Base-by-base conservation (phyloP, 2,113 vertebrate species). In the Alaudala cheleensis region DNA sequence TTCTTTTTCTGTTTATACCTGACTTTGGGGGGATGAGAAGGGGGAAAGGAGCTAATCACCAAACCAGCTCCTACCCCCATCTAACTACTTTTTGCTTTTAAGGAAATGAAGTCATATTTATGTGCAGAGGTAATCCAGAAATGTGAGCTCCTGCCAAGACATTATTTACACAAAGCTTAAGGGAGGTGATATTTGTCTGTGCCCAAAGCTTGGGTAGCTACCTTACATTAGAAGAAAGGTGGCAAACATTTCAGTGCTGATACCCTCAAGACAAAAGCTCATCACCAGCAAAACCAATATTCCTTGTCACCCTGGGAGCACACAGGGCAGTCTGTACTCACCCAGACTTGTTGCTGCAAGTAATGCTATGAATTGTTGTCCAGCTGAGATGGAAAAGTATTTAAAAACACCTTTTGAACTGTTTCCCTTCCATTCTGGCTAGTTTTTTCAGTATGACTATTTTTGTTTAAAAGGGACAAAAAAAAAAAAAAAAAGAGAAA, bases 31-130 rank as follows among this genome's bases (percentile, higher is more conserved):
- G 23, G 10, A 5, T 9, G 7, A 42, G n/a, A 23, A 3, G 14
- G 25, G 9, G 11, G 7, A 1, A 57, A 54, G 76, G 34, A 91
- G 29, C 58, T 90, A 77, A 76, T 77, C 17, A 77, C 34, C 47
- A 78, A 77, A 73, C 20, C 69, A 74, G 9, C 25, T 61, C 25
- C 31, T 65, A 29, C 21, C 16, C 11, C 34, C 22, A 60, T 78
- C 37, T 29, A 86, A 11, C n/a, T 92, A 45, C 50, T 65, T 92
- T 86, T 88, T 74, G 88, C 65, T 94, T 72, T 90, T 89, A 96
- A 93, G 86, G 81, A 90, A 93, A 93, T 87, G 17, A 94, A 95
- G 78, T 89, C n/a, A 47, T 81, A 37, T 91, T 92, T 86, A 40
- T 92, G 53, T 84, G 44, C 53, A 94, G 58, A 81, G 61, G 77